Base-by-base conservation (phyloP, 2,113 vertebrate species). In the Heptranchias perlo region DNA sequence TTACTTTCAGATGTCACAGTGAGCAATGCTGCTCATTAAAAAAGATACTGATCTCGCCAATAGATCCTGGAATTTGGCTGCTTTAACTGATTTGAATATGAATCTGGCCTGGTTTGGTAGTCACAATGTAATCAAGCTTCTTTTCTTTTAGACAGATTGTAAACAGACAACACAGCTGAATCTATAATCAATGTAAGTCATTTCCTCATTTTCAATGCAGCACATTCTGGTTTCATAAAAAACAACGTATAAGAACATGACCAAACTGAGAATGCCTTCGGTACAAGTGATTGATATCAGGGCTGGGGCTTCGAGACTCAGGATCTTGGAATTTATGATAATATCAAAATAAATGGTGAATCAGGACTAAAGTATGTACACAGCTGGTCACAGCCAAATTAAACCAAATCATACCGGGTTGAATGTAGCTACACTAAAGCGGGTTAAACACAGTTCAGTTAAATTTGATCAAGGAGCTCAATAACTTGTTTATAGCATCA, bases 271-370 rank as follows among this genome's bases (percentile, higher is more conserved):
- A 91, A 91, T 3, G 31, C 31, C 13, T 58, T 13, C 52, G 35
- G 13, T 52, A 13, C n/a, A 16, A 44, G n/a, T 65, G 44, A 95
- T 49, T 69, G 49, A 65, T 95, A 69, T 65, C 28, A 95, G 21
- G 39, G 65, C 23, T 69, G 11, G 94, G 47, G 44, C 25, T 13
- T 95, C 35, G 35, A 58, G 54, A 92, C 3, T 58, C 31, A 10
- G 14, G 39, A 49, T 95, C 44, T 95, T 69, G 94, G 64, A 95
- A 95, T 73, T 95, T 67, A 69, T 52, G 94, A 69, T 95, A 95
- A 39, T 52, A 95, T 49, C 64, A 73, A 95, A 95, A 52, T 95
- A 95, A 69, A 69, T 95, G 65, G 65, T 95, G 65, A 95, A 69
- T 95, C 94, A 95, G 94, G 10, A 35, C 44, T 95, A 21, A 35